Evolutionary conservation across 2,797 vertebrate species (phyloP).

Genomic region (Acipenser ruthenus): DNA sequence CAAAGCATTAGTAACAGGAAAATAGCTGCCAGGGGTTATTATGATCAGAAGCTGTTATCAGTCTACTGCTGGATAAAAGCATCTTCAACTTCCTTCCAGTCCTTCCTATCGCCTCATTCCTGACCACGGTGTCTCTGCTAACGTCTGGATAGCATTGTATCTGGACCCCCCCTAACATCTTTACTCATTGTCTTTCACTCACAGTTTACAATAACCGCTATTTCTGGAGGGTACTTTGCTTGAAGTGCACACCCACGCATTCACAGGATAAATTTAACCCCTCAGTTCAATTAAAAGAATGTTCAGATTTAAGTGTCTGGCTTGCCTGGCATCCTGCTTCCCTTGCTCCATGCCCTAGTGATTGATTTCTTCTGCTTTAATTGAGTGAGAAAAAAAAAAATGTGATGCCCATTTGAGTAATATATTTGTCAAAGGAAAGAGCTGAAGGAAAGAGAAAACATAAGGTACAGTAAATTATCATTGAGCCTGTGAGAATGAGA

Average conservation of each 20-base stretch:
- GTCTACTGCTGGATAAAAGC: neutral
- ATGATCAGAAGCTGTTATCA: neutral
- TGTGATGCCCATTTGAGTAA: too few relatives aligned
- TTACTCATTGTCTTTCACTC: neutral
- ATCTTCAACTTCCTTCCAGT: constrained; percentile 1
- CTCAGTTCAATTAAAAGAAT: neutral
- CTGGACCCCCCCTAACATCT: neutral
- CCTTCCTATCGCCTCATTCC: neutral
- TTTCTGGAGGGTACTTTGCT: neutral
- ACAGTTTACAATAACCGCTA: neutral
- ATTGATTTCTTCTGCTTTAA: neutral
- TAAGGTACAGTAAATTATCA: too few relatives aligned
- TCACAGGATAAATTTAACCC: neutral
- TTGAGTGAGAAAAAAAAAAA: neutral
- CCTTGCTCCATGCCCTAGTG: neutral
- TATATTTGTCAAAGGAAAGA: too few relatives aligned
- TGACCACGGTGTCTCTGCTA: neutral
- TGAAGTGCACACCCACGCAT: neutral
- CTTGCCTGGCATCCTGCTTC: neutral
- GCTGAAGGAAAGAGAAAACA: too few relatives aligned
- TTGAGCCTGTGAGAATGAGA: too few relatives aligned
- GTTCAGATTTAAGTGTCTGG: neutral
- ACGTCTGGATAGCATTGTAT: neutral
- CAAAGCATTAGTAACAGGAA: too few relatives aligned
- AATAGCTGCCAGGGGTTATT: neutral